Evolutionary conservation across 2,113 vertebrate genomes (phyloP), one percentile per base, ranked within the genome.

Genomic region (Lamprologus lemairii): DNA sequence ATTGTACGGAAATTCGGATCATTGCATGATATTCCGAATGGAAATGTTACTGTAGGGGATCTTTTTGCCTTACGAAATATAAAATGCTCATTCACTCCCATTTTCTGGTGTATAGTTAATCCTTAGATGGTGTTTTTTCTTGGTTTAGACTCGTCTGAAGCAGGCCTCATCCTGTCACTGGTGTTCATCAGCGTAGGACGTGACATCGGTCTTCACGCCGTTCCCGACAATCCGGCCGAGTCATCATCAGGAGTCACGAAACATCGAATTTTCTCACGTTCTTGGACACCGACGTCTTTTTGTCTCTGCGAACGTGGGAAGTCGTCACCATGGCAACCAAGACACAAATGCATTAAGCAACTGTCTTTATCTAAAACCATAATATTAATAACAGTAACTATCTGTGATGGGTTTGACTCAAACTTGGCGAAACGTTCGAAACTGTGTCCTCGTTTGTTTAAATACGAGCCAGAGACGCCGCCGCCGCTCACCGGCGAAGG

Each of bases 401-500:
- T 40, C 35, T 68, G 35, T 21, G 63, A 68, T 0, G 63, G n/a
- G 19, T 68, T 68, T 68, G 63, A 21, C 35, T 37, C 19, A 21
- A 40, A 68, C 19, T 13, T 37, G 60, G 33, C 16, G 3, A 60
- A 60, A 60, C 3, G 5, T 21, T 5, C 7, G 5, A 42, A 42
- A 42, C 65, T 40, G 35, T 68, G 35, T 40, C 63, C n/a, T 23
- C 5, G 3, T 40, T 23, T 40, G 35, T 13, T 68, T 35, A 58
- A 31, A 58, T 17, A 58, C 14, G 2, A 11, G 60, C 33, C 17
- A 35, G 10, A 37, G 12, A 40, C 7, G 2, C 0, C 4, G 1
- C 0, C 35, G 0, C 4, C 2, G 11, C 35, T 68, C 33, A 4
- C 63, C 2, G 63, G 19, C 1, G 1, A 40, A 1, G 19, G n/a